Percentiles rank a stretch among this genome's conserved stretches.
phyloP scores from a whole-genome alignment of 1,140 invertebrate genomes.

The Temnothorax curvispinosus region DNA sequence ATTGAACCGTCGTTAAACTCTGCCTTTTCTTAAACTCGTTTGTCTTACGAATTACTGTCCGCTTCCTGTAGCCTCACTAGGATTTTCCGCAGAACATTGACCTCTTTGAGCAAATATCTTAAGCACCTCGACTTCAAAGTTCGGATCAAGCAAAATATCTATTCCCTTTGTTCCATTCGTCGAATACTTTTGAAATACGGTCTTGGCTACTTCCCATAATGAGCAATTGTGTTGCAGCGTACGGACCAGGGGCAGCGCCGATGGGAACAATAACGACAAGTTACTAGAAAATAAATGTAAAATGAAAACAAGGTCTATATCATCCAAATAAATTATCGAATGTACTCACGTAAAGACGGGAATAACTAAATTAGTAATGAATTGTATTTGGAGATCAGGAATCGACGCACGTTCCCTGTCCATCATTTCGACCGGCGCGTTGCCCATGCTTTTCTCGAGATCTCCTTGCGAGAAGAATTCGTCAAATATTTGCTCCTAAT shows the following conservation, averaged over 20 bases:
- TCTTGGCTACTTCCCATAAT: constrained; percentile 75
- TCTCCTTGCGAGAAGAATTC: constrained; percentile 97
- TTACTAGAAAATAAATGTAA: constrained; percentile 76
- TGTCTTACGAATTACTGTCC: background rate
- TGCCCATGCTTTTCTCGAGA: constrained; percentile 93
- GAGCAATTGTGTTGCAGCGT: constrained; percentile 76
- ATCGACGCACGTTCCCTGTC: constrained; percentile 93
- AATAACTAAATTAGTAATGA: constrained; percentile 87
- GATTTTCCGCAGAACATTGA: background rate
- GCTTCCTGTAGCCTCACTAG: background rate
- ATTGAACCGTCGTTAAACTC: background rate
- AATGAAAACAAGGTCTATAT: constrained; percentile 9
- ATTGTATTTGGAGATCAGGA: constrained; percentile 93
- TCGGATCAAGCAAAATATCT: constrained; percentile 75
- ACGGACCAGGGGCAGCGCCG: constrained; percentile 69
- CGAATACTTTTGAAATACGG: constrained; percentile 75
- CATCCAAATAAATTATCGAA: background rate
- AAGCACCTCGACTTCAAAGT: constrained; percentile 77
- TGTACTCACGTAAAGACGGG: constrained; percentile 82
- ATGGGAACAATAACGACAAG: constrained; percentile 80
- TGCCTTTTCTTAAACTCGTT: background rate
- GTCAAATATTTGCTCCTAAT: constrained; percentile 91
- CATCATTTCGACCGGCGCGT: constrained; percentile 92
- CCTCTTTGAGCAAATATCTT: constrained; percentile 32
- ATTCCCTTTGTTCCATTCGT: constrained; percentile 74